phyloP scores from a whole-genome alignment of 2,888 invertebrate genomes.

The Timema cristinae region DNA sequence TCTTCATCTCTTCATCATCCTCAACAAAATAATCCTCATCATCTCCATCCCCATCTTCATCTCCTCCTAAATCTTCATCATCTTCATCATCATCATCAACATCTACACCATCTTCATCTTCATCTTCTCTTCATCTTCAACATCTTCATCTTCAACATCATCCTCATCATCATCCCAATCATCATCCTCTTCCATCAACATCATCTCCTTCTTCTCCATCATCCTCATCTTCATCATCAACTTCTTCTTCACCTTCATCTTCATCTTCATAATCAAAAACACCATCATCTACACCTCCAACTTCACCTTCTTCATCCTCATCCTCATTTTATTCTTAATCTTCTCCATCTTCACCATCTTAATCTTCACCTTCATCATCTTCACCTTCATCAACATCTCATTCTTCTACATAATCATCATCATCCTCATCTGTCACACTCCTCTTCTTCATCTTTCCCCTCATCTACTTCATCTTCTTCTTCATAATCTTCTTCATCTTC shows the following conservation, averaged over 20 bases:
- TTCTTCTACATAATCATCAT: neutral
- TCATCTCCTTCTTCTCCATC: conserved; percentile 11
- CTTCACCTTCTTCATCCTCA: conserved; percentile 8
- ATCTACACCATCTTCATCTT: conserved; percentile 12
- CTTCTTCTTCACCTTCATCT: conserved; percentile 4
- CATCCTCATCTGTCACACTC: neutral
- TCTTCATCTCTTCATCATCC: neutral
- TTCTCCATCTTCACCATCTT: conserved; percentile 9
- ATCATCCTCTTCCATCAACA: conserved; percentile 4
- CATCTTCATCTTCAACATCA: conserved; percentile 8
- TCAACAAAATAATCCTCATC: neutral
- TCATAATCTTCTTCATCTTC: conserved; percentile 16
- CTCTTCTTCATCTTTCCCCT: neutral
- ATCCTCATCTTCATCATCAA: conserved; percentile 13
- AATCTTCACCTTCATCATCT: conserved; percentile 4
- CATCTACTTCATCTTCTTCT: conserved; percentile 13
- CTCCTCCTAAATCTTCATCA: neutral
- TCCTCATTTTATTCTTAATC: neutral
- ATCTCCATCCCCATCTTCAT: conserved; percentile 8
- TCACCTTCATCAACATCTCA: neutral
- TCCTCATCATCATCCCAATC: conserved; percentile 4
- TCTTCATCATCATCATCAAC: conserved; percentile 15
- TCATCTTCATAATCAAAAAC: conserved; percentile 13
- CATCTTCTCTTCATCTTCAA: neutral
- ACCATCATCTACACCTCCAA: conserved; percentile 15